Conservation (phyloP, 2,797 vertebrate species). For the Gobio occitaniae region DNA sequence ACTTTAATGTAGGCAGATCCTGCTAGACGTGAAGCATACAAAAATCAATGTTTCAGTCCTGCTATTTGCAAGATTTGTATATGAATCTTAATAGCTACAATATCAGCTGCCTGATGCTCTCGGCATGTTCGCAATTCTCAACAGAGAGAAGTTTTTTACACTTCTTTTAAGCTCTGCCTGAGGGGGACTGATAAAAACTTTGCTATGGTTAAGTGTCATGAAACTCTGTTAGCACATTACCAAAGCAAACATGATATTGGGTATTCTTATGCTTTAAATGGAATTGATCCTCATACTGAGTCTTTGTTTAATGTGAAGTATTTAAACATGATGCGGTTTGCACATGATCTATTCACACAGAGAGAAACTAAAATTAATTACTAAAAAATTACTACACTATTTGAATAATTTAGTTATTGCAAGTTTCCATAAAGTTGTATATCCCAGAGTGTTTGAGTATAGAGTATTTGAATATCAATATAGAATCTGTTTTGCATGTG, state of each 20-base stretch:
- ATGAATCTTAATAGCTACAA: not conserved
- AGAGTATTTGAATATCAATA: slow-evolving; percentile 11
- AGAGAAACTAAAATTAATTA: no score
- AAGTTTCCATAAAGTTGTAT: not conserved
- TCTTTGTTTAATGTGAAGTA: not conserved
- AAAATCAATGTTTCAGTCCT: not conserved
- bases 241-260: not conserved
- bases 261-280: not conserved
- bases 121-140: not conserved
- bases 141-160: not conserved
- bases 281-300: not conserved
- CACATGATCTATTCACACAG: not conserved
- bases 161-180: not conserved
- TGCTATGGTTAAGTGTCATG: not conserved
- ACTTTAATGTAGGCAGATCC: not conserved
- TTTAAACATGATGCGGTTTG: not conserved
- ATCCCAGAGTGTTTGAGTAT: not conserved
- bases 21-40: not conserved
- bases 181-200: not conserved
- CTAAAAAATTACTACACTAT: not conserved
- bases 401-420: not conserved
- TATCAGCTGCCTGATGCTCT: not conserved
- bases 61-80: not conserved
- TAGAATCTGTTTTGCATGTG: not conserved
- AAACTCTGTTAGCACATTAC: not conserved